phyloP scores from a whole-genome alignment of 2,797 vertebrate species.

The Brachymystax lenok region DNA sequence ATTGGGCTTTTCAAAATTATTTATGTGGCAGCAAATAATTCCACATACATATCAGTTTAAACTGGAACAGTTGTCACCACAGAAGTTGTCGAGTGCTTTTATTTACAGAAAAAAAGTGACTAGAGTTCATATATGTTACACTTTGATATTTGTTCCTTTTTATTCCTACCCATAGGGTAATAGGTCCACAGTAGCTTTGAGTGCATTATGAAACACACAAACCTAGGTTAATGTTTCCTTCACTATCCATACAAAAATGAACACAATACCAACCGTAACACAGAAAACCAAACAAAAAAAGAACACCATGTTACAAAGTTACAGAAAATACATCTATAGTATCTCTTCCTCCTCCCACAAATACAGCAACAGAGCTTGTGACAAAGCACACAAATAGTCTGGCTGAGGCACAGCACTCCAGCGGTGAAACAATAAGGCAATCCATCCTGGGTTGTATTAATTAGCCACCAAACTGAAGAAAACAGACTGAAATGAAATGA shows the following conservation, averaged over 20 bases:
- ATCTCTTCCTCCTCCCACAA: conserved; percentile 70
- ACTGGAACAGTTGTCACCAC: conserved; percentile 84
- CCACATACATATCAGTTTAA: conserved; percentile 82
- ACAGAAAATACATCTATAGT: conserved; percentile 85
- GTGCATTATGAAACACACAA: conserved; percentile 97
- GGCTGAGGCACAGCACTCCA: conserved; percentile 82
- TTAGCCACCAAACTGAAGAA: neutral
- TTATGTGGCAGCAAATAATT: conserved; percentile 86
- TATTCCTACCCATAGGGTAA: conserved; percentile 99
- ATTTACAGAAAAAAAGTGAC: conserved; percentile 95
- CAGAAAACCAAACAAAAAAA: conserved; percentile 64
- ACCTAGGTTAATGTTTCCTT: conserved; percentile 91
- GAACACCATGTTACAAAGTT: conserved; percentile 88
- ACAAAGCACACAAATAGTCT: conserved; percentile 80
- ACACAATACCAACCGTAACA: conserved; percentile 70
- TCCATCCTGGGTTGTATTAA: neutral
- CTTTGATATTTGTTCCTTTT: conserved; percentile 89
- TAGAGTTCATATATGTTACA: conserved; percentile 92
- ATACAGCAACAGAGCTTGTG: conserved; percentile 65
- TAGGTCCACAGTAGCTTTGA: conserved; percentile 96
- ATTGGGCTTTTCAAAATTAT: conserved; percentile 81
- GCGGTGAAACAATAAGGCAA: conserved; percentile 56
- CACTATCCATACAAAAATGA: conserved; percentile 87
- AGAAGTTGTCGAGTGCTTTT: conserved; percentile 91
- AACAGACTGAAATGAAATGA: neutral